A percentile compares a stretch with the other conserved stretches of the same genome.
These are phyloP conservation scores for Parazoanthus atlanticus DNA, from an alignment of 92 coral and sea anemone genomes.

Conservation along the genomic window DNA sequence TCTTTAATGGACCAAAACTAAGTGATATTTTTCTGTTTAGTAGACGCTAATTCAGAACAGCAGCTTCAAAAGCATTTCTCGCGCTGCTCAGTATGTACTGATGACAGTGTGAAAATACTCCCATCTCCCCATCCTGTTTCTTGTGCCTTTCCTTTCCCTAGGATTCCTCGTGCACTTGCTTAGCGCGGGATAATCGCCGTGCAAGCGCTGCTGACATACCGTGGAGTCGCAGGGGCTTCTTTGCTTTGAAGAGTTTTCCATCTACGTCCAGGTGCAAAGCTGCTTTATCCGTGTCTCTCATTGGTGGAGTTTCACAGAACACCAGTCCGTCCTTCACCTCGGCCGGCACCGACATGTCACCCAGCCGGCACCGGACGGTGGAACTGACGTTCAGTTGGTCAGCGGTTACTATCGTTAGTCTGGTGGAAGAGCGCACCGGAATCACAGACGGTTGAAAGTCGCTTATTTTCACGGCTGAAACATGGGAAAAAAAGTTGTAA, in stretches of 20 bases:
- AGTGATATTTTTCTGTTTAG: too few species aligned
- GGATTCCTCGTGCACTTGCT: too few species aligned
- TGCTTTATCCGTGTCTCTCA: slow-evolving; percentile 52
- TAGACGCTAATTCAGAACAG: too few species aligned
- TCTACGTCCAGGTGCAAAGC: slow-evolving; percentile 64
- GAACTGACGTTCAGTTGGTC: slow-evolving; percentile 60
- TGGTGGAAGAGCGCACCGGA: slow-evolving; percentile 58
- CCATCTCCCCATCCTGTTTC: too few species aligned
- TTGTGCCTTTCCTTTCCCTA: too few species aligned
- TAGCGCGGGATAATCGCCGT: not conserved
- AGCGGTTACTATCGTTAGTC: slow-evolving; percentile 53
- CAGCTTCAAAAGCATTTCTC: too few species aligned
- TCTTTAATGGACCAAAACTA: too few species aligned
- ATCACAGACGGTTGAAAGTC: slow-evolving; percentile 65
- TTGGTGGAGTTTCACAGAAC: slow-evolving; percentile 68
- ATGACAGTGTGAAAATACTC: too few species aligned
- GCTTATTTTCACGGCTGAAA: slow-evolving; percentile 33
- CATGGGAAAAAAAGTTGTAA: not conserved
- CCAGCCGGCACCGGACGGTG: slow-evolving; percentile 60
- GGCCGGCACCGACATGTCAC: slow-evolving; percentile 68
- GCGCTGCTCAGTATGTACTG: too few species aligned
- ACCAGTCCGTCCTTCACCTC: slow-evolving; percentile 49
- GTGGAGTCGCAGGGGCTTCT: slow-evolving; percentile 64
- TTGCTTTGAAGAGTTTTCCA: slow-evolving; percentile 62
- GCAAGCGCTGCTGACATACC: slow-evolving; percentile 39